Evolutionary conservation across 2,888 invertebrate species (phyloP).

Genomic region (Mycalesis mineus): DNA sequence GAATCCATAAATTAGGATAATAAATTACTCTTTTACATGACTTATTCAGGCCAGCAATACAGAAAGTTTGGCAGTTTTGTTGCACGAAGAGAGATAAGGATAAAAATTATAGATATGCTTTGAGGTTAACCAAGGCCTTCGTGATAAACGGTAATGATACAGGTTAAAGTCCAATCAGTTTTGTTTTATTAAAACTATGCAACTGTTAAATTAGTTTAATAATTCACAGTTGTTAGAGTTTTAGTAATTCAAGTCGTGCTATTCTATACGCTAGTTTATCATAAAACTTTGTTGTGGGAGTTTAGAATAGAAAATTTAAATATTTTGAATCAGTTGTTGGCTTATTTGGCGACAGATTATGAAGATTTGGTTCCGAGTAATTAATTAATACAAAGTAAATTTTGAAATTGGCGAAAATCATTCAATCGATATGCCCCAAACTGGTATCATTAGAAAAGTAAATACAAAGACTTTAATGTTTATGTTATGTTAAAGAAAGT

Average conservation of each 20-base stretch:
- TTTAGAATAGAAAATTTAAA: background rate
- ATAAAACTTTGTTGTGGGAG: background rate
- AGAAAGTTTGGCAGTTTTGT: slow-evolving; percentile 13
- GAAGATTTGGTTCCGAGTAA: background rate
- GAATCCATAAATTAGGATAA: slow-evolving; percentile 3
- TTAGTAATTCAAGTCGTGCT: background rate
- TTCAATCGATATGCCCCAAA: too few species aligned
- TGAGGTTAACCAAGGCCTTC: background rate
- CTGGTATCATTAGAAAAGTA: too few species aligned
- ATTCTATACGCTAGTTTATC: background rate
- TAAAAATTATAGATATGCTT: slow-evolving; percentile 10
- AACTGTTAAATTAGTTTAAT: background rate
- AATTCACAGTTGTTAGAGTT: background rate
- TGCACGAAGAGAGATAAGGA: slow-evolving; percentile 11
- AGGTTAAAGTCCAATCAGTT: background rate
- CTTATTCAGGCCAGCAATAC: slow-evolving; percentile 1
- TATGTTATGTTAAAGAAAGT: too few species aligned
- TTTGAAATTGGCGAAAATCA: too few species aligned
- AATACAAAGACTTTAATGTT: too few species aligned
- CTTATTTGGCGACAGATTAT: background rate
- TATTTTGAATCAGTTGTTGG: background rate
- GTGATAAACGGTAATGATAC: slow-evolving; percentile 6
- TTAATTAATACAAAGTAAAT: too few species aligned
- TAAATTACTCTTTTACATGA: slow-evolving; percentile 5
- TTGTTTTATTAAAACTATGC: background rate